Evolutionary conservation across 1,140 invertebrate species (phyloP), one percentile per base, ranked within the genome.

Genomic region (Hypothenemus hampei): DNA sequence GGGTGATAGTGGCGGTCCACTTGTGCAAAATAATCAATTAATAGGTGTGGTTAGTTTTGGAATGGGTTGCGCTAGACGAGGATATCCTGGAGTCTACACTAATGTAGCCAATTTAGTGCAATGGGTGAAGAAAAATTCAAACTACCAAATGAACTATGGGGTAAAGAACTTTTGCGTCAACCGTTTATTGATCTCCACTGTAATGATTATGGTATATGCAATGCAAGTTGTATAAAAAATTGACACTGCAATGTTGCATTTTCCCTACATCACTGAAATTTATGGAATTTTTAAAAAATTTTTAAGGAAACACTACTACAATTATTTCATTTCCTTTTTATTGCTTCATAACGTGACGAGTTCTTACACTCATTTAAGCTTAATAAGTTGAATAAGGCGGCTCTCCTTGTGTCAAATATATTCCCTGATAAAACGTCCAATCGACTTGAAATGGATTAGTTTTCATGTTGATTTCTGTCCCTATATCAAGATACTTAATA

Each of bases 21-120:
- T 79, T 6, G 71, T 77, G 7, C 58, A 69, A 11, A 60, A 73
- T n/a, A 70, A 69, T 19, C 70, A 67, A 40, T 61, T 82, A 8
- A 71, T 74, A 52, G 83, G 82, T 15, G 65, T 84, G 3, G 76
- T 81, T 0, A 83, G 80, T 5, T 84, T 79, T 76, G 83, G 82
- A 8, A 65, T 75, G 20, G 77, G 77, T 1, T 85, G 83, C 58
- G 82, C 75, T 4, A 61, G 73, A 52, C 72, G 77, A 0, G 72
- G 71, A 7, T 76, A 73, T 58, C 81, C 82, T 6, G 81, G 81
- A 21, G 80, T 84, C 6, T 84, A 84, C 65, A 76, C 81, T 0
- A 76, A 79, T 50, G 75, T 84, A 13, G 47, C 47, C n/a, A 29
- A 37, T 13, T 57, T 59, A 2, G 18, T 41, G 5, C 24, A 59